Base-by-base conservation (phyloP, 1,140 invertebrate genomes). In the Chironomus striatipennis region DNA sequence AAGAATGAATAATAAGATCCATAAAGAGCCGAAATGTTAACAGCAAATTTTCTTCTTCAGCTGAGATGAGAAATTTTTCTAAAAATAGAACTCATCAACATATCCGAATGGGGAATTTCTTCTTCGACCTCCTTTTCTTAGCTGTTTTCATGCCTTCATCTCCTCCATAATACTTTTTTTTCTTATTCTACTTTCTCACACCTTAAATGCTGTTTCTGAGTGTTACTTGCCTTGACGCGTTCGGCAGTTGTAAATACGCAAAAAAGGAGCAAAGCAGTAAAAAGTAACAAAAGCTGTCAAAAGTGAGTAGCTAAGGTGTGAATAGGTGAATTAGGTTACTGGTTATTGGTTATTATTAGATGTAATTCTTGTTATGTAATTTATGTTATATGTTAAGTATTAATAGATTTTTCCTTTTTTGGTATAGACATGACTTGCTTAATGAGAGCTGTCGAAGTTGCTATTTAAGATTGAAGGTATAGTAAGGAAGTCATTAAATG, bases 71-170 rank as follows among this genome's bases (percentile, higher is more conserved):
- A n/a, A n/a, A n/a, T n/a, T n/a, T n/a, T 70, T 70, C 65, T 70
- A 70, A 70, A 70, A 70, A 70, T 70, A 70, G 65, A 70, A 70
- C 18, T 70, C 18, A 17, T 70, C 65, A 70, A n/a, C 47, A 57
- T 15, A 57, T n/a, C 47, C 47, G 47, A 57, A 15, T 5, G 12
- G n/a, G n/a, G n/a, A 57, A 57, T n/a, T 57, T 57, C 12, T 57
- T 12, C 12, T 57, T 12, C 12, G 47, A 10, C 24, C 24, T 34
- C 47, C n/a, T 57, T 57, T 57, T 57, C 47, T 57, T n/a, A n/a
- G n/a, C n/a, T n/a, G n/a, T n/a, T n/a, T n/a, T 57, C 47, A n/a
- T 57, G 47, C n/a, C 47, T 57, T 57, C 47, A 57, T 12, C 47
- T n/a, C 15, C 12, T 5, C n/a, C 12, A 1, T 7, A 1, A n/a